Conservation (phyloP, 1,140 invertebrate species). For the Planococcus citri region DNA sequence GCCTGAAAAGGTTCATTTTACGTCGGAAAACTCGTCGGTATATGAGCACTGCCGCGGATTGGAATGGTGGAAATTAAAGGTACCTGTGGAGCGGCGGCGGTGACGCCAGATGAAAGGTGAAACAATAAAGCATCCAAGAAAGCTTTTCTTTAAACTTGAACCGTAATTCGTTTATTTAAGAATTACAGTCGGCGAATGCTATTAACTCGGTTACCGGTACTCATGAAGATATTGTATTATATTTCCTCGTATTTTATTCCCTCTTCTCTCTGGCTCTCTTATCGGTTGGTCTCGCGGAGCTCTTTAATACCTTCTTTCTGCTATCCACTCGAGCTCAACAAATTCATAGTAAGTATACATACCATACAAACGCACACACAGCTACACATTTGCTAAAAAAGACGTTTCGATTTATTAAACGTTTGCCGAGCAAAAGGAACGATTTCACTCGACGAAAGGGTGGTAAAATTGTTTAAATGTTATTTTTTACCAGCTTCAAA, state of each 20-base stretch:
- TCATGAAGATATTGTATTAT: not conserved
- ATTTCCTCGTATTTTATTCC: not conserved
- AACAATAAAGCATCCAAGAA: not conserved
- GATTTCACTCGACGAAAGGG: not conserved
- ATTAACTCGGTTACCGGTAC: constrained; percentile 1
- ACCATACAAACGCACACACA: too few species aligned
- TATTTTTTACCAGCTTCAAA: not conserved
- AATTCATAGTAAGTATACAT: too few species aligned
- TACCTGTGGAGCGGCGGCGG: not conserved
- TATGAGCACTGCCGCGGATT: not conserved
- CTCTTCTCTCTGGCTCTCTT: not conserved
- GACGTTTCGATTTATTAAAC: not conserved
- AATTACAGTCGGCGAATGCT: not conserved
- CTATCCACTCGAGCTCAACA: too few species aligned
- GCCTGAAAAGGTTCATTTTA: too few species aligned
- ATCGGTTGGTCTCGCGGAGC: not conserved
- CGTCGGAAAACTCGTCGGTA: not conserved
- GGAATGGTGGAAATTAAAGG: not conserved
- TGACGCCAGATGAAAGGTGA: not conserved
- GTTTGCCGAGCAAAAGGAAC: not conserved
- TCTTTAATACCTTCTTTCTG: too few species aligned
- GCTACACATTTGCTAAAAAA: not conserved
- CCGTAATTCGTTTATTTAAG: not conserved
- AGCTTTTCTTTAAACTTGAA: not conserved
- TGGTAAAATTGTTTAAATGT: not conserved